Conservation (phyloP, 1,140 invertebrate genomes). For the Pseudomyrmex pallidus region DNA sequence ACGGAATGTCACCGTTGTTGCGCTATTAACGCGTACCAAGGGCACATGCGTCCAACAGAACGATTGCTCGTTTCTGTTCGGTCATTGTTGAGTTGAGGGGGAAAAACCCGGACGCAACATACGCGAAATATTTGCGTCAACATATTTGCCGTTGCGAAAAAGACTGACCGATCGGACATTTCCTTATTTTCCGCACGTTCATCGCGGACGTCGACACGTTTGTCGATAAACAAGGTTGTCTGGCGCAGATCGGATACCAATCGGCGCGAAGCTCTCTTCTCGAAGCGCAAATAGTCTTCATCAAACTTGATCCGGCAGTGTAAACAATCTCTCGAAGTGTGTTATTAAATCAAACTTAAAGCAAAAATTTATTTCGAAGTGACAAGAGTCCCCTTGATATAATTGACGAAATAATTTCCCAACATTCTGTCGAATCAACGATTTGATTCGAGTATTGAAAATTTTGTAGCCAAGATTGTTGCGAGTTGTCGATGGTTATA, state of each 20-base stretch:
- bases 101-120: background rate
- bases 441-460: background rate
- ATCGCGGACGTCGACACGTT: no score
- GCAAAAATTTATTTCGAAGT: background rate
- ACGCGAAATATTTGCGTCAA: slow-evolving; percentile 18
- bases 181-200: no score
- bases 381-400: no score
- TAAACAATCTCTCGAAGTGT: no score
- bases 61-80: background rate
- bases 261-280: background rate
- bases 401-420: background rate
- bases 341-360: background rate
- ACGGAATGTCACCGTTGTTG: slow-evolving; percentile 56
- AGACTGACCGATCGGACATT: background rate
- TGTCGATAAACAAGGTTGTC: no score
- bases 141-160: background rate
- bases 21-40: slow-evolving; percentile 34
- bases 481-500: background rate
- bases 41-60: slow-evolving; percentile 32
- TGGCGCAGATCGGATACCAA: no score
- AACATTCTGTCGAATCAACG: no score
- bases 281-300: background rate
- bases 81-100: slow-evolving; percentile 23
- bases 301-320: no score
- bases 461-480: slow-evolving; percentile 3